Conservation (phyloP, 2,888 invertebrate genomes). For the Tetrapedia diversipes region DNA sequence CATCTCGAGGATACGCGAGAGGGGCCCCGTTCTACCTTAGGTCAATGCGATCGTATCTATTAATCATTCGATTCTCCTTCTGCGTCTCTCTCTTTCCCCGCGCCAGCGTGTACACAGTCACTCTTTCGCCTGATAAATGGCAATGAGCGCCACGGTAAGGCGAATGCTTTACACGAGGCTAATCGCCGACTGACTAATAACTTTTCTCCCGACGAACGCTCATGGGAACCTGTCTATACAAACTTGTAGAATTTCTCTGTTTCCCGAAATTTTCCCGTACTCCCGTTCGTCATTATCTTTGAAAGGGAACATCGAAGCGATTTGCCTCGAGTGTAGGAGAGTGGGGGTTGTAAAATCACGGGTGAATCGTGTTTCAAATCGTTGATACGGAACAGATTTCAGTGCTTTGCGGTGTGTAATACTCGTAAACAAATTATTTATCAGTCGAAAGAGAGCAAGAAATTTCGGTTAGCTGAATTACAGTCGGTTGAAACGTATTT, state of each 20-base stretch:
- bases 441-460: too few relatives aligned
- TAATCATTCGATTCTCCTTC: constrained; percentile 66
- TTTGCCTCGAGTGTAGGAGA: too few relatives aligned
- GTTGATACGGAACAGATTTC: too few relatives aligned
- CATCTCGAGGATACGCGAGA: constrained; percentile 47
- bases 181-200: constrained; percentile 71
- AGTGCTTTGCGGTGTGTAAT: too few relatives aligned
- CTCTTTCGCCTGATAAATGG: constrained; percentile 72
- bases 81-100: constrained; percentile 40
- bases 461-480: too few relatives aligned
- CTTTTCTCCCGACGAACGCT: constrained; percentile 52
- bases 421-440: too few relatives aligned
- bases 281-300: too few relatives aligned
- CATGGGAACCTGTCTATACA: constrained; percentile 61
- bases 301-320: too few relatives aligned
- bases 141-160: constrained; percentile 61
- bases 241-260: constrained; percentile 33
- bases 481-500: too few relatives aligned
- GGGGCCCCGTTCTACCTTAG: constrained; percentile 56
- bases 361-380: too few relatives aligned
- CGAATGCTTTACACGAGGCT: constrained; percentile 65
- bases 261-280: constrained; percentile 11
- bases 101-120: constrained; percentile 55
- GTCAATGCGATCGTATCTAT: constrained; percentile 74
- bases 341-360: too few relatives aligned